phyloP scores from a whole-genome alignment of 2,797 vertebrate genomes.

The Chanos chanos region DNA sequence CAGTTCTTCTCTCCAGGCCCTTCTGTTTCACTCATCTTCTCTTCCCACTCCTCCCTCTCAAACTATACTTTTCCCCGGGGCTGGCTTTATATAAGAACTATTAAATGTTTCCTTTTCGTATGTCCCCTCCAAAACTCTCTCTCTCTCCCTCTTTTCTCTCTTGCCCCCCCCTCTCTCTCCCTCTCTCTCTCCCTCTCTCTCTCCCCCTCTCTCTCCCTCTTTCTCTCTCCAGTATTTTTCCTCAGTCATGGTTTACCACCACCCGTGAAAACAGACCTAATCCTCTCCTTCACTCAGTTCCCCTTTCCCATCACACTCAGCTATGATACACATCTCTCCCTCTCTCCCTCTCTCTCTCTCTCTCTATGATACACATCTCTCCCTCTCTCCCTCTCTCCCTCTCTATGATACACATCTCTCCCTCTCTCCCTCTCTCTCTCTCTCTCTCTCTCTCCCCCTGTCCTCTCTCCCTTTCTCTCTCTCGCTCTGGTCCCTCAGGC shows the following conservation, averaged over 20 bases:
- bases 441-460: too few species aligned
- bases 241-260: too few species aligned
- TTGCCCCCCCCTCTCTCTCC: conserved; percentile 11
- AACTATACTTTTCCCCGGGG: neutral
- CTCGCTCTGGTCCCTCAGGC: too few species aligned
- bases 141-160: neutral
- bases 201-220: conserved; percentile 13
- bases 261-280: too few species aligned
- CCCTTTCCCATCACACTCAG: too few species aligned
- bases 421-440: neutral
- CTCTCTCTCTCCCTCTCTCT: conserved; percentile 18
- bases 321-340: too few species aligned
- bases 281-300: too few species aligned
- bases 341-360: conserved; percentile 9
- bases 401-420: conserved; percentile 16
- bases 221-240: too few species aligned
- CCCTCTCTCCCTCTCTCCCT: conserved; percentile 59
- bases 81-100: conserved; percentile 19
- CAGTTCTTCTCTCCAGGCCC: neutral
- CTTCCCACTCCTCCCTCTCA: neutral
- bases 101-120: too few species aligned
- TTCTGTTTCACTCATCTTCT: conserved; percentile 19
- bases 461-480: too few species aligned
- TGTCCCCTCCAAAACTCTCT: too few species aligned
- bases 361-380: conserved; percentile 56